Base-by-base conservation (phyloP, 2,113 vertebrate species). In the Ammodytes dubius region DNA sequence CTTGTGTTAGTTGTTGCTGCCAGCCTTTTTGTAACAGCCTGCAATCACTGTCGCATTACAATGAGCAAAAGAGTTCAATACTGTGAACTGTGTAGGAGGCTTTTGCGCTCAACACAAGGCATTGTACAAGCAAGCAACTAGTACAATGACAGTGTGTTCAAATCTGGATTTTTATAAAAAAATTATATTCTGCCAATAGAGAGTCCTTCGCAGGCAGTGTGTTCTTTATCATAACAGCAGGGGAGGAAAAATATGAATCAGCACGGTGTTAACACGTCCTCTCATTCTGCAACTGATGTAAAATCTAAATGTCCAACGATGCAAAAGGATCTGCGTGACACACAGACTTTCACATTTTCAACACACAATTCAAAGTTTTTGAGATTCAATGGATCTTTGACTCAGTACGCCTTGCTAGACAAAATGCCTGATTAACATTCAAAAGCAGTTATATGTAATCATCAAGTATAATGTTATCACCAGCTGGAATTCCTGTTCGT, bases 401-500 rank as follows among this genome's bases (percentile, higher is more conserved):
- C 46, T 52, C 13, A 37, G 13, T 39, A n/a, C 54, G 5, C 13
- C 37, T 73, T 45, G 63, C 42, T 81, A n/a, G 40, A 46, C 11
- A 27, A 11, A 27, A 27, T 45, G 9, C 40, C 54, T 60, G n/a
- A 43, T 35, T 39, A 17, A 56, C 69, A 49, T 57, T 78, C n/a
- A 74, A 57, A 7, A 69, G 49, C 7, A 72, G 53, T 14, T 11
- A 5, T 13, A 39, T 14, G 2, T 59, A 57, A 27, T 27, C 27
- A 27, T 27, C 27, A 27, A 27, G 27, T 27, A 27, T 27, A 27
- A 27, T 27, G 27, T 27, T 27, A 27, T 27, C 17, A 11, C 10
- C 11, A 19, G 71, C n/a, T 60, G 46, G 50, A 79, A 81, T 57
- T 35, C 43, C 15, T 64, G 37, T 74, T 80, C 71, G 35, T 47